Base-by-base conservation (phyloP, 92 coral and sea anemone species). In the Muricea muricata region DNA sequence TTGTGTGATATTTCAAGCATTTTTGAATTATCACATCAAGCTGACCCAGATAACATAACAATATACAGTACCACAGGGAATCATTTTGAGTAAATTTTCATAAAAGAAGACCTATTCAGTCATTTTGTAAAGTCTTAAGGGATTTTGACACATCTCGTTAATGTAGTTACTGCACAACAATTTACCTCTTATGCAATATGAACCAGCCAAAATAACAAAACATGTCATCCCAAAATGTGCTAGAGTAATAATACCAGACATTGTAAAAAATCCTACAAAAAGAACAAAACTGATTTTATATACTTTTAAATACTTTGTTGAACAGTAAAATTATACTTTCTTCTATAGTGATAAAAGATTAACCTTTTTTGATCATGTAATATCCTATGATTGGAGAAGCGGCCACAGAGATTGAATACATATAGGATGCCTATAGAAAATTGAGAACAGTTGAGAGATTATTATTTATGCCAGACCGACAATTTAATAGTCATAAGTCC, bases 141-240 rank as follows among this genome's bases (percentile, higher is more conserved):
- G n/a, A n/a, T n/a, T n/a, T n/a, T n/a, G n/a, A n/a, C n/a, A n/a
- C n/a, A n/a, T n/a, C n/a, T n/a, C n/a, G n/a, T n/a, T n/a, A n/a
- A n/a, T n/a, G n/a, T n/a, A n/a, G n/a, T n/a, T n/a, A n/a, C n/a
- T n/a, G n/a, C n/a, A n/a, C n/a, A n/a, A n/a, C n/a, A n/a, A n/a
- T n/a, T n/a, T 87, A 95, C 99, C 95, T 96, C 99, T 90, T 23
- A 96, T 75, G 75, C 97, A 96, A 31, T 88, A 90, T 55, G 99
- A 97, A 61, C 99, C 99, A 85, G 93, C 85, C 13, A 96, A 78
- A 50, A 96, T 68, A 26, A 96, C 73, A 28, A 92, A 75, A 28
- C 94, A 90, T 29, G 94, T 94, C 14, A 94, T 93, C 47, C 94
- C 86, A 65, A 88, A 88, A 77, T 93, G 92, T 15, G 99, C 93